phyloP scores from a whole-genome alignment of 1,140 invertebrate genomes.

The Reticulitermes speratus region DNA sequence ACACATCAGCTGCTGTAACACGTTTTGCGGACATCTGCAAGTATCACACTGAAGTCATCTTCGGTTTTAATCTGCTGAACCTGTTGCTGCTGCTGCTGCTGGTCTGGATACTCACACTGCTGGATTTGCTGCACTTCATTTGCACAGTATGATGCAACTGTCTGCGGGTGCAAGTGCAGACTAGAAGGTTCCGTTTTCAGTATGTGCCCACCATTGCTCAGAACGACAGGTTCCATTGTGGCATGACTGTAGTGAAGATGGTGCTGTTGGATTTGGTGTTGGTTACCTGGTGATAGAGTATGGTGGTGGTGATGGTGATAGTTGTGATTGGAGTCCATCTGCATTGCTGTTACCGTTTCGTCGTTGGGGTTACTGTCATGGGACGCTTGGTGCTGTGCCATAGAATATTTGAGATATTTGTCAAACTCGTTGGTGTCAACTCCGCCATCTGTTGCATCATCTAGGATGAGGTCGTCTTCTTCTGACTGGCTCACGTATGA shows the following conservation, averaged over 20 bases:
- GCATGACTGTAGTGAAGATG: slow-evolving; percentile 38
- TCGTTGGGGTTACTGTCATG: neutral
- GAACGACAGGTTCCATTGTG: slow-evolving; percentile 48
- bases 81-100: slow-evolving; percentile 33
- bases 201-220: neutral
- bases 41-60: slow-evolving; percentile 81
- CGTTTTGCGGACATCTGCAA: slow-evolving; percentile 80
- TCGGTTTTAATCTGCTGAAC: slow-evolving; percentile 46
- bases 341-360: neutral
- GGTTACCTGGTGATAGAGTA: neutral
- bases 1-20: slow-evolving; percentile 56
- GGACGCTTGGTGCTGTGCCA: neutral
- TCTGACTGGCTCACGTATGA: slow-evolving; percentile 31
- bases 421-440: slow-evolving; percentile 63
- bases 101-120: neutral
- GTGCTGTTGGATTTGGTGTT: slow-evolving; percentile 27
- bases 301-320: slow-evolving; percentile 44
- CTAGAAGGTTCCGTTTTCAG: neutral
- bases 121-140: slow-evolving; percentile 17
- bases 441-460: slow-evolving; percentile 38
- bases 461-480: slow-evolving; percentile 35
- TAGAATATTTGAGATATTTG: slow-evolving; percentile 62
- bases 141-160: neutral
- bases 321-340: slow-evolving; percentile 57
- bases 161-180: neutral